Base-by-base conservation (phyloP, 1,140 invertebrate species). In the Drosophila kikkawai region DNA sequence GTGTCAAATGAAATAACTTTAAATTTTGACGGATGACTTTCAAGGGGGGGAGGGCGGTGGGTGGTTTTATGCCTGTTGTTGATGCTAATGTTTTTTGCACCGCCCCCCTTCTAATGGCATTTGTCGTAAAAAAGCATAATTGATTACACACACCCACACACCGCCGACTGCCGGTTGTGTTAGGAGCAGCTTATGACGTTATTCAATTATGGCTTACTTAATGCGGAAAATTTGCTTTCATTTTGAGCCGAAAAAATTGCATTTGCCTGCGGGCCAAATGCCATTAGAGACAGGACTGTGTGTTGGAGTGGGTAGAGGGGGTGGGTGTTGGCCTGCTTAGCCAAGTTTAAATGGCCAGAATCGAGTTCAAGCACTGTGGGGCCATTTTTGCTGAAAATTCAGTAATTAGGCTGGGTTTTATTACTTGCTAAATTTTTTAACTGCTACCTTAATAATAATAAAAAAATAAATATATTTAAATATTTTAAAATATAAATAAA, bases 111-210 rank as follows among this genome's bases (percentile, higher is more conserved):
- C 36, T 39, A 51, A 51, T 82, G 69, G 70, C 79, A 65, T 68
- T 76, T 79, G 70, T 73, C 75, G 82, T 82, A 82, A 87, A 87
- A 87, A 86, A 87, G 80, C 84, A 83, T 87, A 88, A 87, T 87
- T 87, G 84, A 87, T 87, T 83, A 80, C 82, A 79, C 66, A 70
- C 26, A 60, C 44, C 7, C 22, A 15, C 45, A 48, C 9, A 47
- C 44, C 61, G 5, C 34, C 29, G 45, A 39, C 59, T 61, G 26
- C 73, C 37, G 45, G 29, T 26, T 68, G 63, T 68, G 47, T 82
- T 71, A n/a, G 56, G 56, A 63, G 41, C 78, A 80, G 78, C 71
- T 70, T 74, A 81, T 85, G 82, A 70, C 75, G 65, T 86, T 77
- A 85, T 86, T 86, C 82, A 85, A 85, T 85, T 85, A 85, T 86